These are phyloP conservation scores for Rugalucina vietnamica DNA, from an alignment of 2,888 invertebrate species.

Conservation along the genomic window DNA sequence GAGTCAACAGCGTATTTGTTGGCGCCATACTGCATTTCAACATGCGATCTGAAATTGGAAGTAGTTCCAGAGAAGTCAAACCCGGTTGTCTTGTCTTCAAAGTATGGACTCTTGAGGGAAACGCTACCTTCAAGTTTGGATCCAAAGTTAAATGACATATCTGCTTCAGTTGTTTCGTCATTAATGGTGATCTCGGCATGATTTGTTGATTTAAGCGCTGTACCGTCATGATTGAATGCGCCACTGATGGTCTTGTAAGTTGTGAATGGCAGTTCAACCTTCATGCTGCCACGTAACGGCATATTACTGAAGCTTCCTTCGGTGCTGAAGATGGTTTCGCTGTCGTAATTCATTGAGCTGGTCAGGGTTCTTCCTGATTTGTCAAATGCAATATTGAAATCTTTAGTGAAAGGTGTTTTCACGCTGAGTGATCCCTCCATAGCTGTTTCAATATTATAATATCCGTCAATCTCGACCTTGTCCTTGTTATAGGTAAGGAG, in stretches of 20 bases:
- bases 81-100: conserved; percentile 13
- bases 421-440: conserved; percentile 21
- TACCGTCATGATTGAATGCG: conserved; percentile 41
- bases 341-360: background rate
- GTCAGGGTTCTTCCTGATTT: background rate
- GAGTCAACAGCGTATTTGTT: conserved; percentile 38
- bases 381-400: conserved; percentile 25
- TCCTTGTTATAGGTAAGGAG: background rate
- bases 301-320: background rate
- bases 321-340: background rate
- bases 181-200: conserved; percentile 43
- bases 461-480: background rate
- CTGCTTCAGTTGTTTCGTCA: conserved; percentile 58
- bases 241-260: conserved; percentile 30
- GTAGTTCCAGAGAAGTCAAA: conserved; percentile 46
- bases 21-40: conserved; percentile 17
- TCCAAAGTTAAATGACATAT: conserved; percentile 54
- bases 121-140: conserved; percentile 44
- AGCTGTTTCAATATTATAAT: background rate
- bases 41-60: conserved; percentile 11
- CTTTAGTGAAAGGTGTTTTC: conserved; percentile 30
- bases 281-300: background rate
- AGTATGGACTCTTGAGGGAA: conserved; percentile 37
- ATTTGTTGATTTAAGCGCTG: conserved; percentile 35
- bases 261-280: conserved; percentile 36